Conservation (phyloP, 37 sponge, comb jelly and placozoan species). For the Theonella swinhoei region DNA sequence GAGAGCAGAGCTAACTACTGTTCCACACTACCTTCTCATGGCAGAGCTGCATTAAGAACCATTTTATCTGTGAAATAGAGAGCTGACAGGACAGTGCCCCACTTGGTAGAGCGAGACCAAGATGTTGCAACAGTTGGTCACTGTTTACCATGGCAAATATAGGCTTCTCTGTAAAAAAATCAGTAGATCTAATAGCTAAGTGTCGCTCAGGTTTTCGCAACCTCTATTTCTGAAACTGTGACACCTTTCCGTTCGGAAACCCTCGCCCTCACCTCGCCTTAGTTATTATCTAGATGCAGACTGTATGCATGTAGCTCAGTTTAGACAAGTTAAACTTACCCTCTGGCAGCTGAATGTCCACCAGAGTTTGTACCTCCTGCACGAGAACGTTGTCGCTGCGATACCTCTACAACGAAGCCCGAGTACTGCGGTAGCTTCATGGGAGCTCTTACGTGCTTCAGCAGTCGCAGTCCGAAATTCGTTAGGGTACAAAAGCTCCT, state of each 20-base stretch:
- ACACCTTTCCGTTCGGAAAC: too few species aligned
- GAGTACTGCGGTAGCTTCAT: neutral
- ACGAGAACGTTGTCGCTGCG: constrained; percentile 2
- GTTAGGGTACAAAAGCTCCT: constrained; percentile 11
- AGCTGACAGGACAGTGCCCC: constrained; percentile 4
- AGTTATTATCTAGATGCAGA: too few species aligned
- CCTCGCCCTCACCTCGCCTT: too few species aligned
- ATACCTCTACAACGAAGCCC: constrained; percentile 28
- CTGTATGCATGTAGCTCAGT: too few species aligned
- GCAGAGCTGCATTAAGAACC: neutral
- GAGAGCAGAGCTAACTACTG: neutral
- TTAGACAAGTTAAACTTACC: too few species aligned
- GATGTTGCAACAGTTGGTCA: constrained; percentile 1
- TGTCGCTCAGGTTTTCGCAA: too few species aligned
- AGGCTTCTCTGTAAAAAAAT: too few species aligned
- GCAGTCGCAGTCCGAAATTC: constrained; percentile 25
- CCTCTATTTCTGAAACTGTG: too few species aligned
- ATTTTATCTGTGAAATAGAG: neutral
- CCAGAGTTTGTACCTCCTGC: neutral
- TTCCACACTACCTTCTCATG: neutral
- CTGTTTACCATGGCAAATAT: too few species aligned
- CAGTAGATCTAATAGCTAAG: too few species aligned
- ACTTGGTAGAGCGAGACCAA: constrained; percentile 1
- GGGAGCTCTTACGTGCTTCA: constrained; percentile 27
- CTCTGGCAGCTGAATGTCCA: too few species aligned